Percentiles rank a stretch among this genome's conserved stretches.
phyloP scores from a whole-genome alignment of 2,797 vertebrate species.

The Danio albolineatus region DNA sequence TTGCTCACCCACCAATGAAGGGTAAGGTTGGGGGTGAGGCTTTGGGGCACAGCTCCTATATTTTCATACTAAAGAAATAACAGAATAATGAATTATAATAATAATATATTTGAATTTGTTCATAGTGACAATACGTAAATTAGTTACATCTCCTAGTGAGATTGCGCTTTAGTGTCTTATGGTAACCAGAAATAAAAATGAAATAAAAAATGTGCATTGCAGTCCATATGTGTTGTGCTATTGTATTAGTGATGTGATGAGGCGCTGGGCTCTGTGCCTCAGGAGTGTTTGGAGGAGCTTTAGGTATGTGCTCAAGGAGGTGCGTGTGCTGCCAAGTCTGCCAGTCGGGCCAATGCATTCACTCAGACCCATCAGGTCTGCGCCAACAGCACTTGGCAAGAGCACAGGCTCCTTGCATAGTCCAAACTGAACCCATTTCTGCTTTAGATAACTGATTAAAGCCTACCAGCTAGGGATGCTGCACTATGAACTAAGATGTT shows the following conservation, averaged over 20 bases:
- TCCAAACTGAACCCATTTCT: conserved; percentile 16
- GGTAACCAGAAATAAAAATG: too few species aligned
- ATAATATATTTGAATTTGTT: too few species aligned
- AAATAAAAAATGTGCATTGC: background rate
- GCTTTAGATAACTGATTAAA: conserved; percentile 20
- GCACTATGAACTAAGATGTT: too few species aligned
- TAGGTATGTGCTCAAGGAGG: conserved; percentile 47
- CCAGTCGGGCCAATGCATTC: conserved; percentile 47
- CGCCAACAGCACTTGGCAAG: conserved; percentile 54
- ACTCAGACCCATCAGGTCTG: conserved; percentile 38
- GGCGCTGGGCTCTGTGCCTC: conserved; percentile 16
- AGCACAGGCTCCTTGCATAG: conserved; percentile 1
- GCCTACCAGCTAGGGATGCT: background rate
- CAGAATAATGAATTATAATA: too few species aligned
- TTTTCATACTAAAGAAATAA: too few species aligned
- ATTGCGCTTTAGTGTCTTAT: conserved; percentile 7
- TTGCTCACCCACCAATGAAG: too few species aligned
- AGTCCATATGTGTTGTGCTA: conserved; percentile 18
- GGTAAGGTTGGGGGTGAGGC: too few species aligned
- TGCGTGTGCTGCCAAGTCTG: conserved; percentile 37
- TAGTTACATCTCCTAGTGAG: too few species aligned
- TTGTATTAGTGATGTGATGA: background rate
- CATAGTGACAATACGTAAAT: too few species aligned
- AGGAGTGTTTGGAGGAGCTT: conserved; percentile 47
- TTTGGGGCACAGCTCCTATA: too few species aligned